Percentiles rank a stretch among this genome's conserved stretches.
Conservation (phyloP, 2,888 invertebrate species). For the Alcis repandata region DNA sequence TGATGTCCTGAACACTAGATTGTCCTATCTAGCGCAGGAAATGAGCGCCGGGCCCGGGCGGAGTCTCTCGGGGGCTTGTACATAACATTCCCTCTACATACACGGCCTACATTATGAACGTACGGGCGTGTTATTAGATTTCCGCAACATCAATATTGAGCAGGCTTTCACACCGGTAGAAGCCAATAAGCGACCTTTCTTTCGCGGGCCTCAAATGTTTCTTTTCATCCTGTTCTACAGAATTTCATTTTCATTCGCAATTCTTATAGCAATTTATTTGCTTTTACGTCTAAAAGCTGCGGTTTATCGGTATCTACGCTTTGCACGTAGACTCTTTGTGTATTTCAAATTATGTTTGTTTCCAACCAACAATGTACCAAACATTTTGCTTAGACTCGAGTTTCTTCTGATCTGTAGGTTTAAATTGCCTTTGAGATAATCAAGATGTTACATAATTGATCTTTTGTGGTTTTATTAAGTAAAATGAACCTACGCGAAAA, state of each 20-base stretch:
- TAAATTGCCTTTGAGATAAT: background rate
- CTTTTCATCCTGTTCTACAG: constrained; percentile 38
- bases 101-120: constrained; percentile 25
- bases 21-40: constrained; percentile 39
- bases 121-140: constrained; percentile 63
- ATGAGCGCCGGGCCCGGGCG: constrained; percentile 31
- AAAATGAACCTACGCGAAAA: too few relatives aligned
- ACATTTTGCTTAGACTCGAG: constrained; percentile 9
- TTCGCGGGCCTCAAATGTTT: constrained; percentile 47
- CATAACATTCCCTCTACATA: constrained; percentile 34
- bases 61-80: constrained; percentile 27
- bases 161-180: constrained; percentile 61
- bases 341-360: constrained; percentile 16
- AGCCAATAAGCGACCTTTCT: constrained; percentile 65
- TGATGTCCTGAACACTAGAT: constrained; percentile 31
- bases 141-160: constrained; percentile 59
- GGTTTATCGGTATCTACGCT: constrained; percentile 19
- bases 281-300: constrained; percentile 23
- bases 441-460: background rate
- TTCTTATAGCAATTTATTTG: constrained; percentile 42
- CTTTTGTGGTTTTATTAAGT: background rate
- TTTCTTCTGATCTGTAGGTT: constrained; percentile 4
- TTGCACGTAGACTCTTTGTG: constrained; percentile 4
- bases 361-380: constrained; percentile 14
- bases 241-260: constrained; percentile 44